Evolutionary conservation across 53 echinoderm and acorn worm genomes (phyloP), one percentile per base, ranked within the genome.

Genomic region (Echinometra lucunter): DNA sequence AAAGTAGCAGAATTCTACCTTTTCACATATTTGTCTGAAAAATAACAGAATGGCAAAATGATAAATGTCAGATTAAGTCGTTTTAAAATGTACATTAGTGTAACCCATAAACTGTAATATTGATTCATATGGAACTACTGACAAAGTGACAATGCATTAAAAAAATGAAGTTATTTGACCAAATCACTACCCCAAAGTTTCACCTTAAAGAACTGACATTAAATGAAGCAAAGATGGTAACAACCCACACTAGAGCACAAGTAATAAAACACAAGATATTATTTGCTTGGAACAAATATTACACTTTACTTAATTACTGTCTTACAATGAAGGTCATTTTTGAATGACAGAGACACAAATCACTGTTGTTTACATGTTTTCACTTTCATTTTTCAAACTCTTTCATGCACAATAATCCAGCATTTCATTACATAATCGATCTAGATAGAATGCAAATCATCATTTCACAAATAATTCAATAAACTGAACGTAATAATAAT

Each of bases 401-500:
- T 85, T 47, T 85, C 85, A 85, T 85, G 85, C 85, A 85, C 47
- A 27, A 53, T 49, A 47, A 83, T 83, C 49, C 85, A 83, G 85
- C 85, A 49, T 11, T 85, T 85, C 85, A 85, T 49, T 11, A 45
- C 45, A 45, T 49, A 85, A 85, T 47, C 12, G 49, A 47, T 81
- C 81, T 45, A 85, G n/a, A 85, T 10, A 85, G 49, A 49, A 85
- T 49, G n/a, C 9, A 27, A 85, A 85, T 49, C 1, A 6, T 85
- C 12, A 25, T 45, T 45, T 25, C 81, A 81, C 44, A 81, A 81
- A 63, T 88, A 88, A 28, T 18, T 78, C 78, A 78, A 78, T 88
- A 38, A 88, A 90, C 63, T 90, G 23, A 91, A 45, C 70, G 66
- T 88, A 89, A 57, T 58, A 57, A 67, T 91, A 72, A 91, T 88